Conservation (phyloP, 1,140 invertebrate genomes). For the Bombus fervidus region DNA sequence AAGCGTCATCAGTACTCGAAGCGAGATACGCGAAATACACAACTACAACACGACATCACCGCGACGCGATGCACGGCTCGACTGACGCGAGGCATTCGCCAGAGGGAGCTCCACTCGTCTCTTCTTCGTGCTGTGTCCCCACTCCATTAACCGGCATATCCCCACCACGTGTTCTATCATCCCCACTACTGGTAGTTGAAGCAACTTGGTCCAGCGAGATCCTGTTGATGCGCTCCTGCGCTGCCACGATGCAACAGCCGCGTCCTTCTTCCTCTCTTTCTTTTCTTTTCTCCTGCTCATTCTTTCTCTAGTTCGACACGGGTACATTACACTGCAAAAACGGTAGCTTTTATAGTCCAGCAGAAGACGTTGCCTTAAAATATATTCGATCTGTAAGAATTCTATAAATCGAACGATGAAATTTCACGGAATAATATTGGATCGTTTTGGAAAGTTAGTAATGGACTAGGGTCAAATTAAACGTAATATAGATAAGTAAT, state of each 20-base stretch:
- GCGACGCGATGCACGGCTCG: constrained; percentile 77
- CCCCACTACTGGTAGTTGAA: constrained; percentile 38
- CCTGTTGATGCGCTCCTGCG: constrained; percentile 47
- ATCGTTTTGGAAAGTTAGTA: background rate
- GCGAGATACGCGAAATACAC: constrained; percentile 37
- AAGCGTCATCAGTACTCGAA: constrained; percentile 51
- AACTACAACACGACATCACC: constrained; percentile 66
- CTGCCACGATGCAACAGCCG: constrained; percentile 61
- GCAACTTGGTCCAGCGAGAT: constrained; percentile 40
- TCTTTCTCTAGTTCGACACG: constrained; percentile 3
- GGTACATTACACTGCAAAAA: constrained; percentile 15
- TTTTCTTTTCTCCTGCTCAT: background rate
- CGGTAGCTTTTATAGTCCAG: background rate
- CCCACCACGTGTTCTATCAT: constrained; percentile 19
- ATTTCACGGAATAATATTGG: background rate
- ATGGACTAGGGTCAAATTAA: background rate
- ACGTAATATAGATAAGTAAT: background rate
- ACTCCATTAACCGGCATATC: constrained; percentile 45
- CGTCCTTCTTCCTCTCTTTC: constrained; percentile 34
- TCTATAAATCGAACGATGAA: background rate
- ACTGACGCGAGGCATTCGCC: constrained; percentile 72
- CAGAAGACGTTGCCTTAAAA: background rate
- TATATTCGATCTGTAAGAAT: background rate
- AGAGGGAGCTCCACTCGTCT: constrained; percentile 73
- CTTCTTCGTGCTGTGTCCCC: constrained; percentile 47